Evolutionary conservation across 2,113 vertebrate genomes (phyloP).

Genomic region (Caracal caracal): DNA sequence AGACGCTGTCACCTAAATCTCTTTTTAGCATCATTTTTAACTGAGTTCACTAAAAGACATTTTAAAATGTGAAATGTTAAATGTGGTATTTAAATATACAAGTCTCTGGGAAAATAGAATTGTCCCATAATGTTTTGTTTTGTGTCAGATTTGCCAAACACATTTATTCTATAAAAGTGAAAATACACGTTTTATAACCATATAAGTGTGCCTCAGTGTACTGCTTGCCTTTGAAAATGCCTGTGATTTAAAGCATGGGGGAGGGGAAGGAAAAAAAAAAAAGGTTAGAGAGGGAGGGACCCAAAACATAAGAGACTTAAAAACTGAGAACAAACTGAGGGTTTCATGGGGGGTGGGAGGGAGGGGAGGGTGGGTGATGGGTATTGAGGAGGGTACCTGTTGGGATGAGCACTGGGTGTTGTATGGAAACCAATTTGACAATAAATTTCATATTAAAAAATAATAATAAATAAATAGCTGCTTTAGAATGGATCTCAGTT

Average conservation of each 20-base stretch:
- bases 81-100: neutral
- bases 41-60: neutral
- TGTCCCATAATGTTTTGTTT: neutral
- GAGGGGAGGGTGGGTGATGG: too few species aligned
- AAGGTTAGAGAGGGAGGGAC: too few species aligned
- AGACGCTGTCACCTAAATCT: neutral
- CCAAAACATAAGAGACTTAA: too few species aligned
- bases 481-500: conserved; percentile 12
- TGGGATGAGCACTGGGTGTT: too few species aligned
- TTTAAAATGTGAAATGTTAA: conserved; percentile 21
- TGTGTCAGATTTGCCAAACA: neutral
- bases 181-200: neutral
- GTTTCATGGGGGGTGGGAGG: too few species aligned
- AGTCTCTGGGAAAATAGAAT: neutral
- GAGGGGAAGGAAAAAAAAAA: too few species aligned
- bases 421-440: too few species aligned
- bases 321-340: too few species aligned
- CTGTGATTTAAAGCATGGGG: neutral
- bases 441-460: too few species aligned
- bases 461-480: neutral
- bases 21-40: neutral
- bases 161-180: neutral
- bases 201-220: neutral
- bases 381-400: too few species aligned
- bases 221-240: neutral